A percentile compares a stretch with the other conserved stretches of the same genome.
phyloP scores from a whole-genome alignment of 2,797 vertebrate genomes.

The Nyctalus aviator region DNA sequence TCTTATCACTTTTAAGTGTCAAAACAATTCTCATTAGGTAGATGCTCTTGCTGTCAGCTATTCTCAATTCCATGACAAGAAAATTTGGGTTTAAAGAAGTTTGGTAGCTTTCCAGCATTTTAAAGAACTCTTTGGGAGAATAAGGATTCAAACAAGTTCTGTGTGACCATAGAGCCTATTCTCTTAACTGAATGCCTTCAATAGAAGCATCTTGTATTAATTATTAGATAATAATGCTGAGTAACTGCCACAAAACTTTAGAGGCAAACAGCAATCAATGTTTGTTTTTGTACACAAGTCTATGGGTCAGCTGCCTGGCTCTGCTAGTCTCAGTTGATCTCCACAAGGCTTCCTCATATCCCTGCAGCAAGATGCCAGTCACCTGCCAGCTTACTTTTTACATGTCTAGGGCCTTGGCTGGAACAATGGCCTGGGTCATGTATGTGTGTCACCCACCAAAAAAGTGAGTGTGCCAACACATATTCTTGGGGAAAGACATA shows the following conservation, averaged over 20 bases:
- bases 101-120: not conserved
- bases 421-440: too few relatives aligned
- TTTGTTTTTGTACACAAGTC: not conserved
- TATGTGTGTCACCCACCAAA: too few relatives aligned
- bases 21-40: not conserved
- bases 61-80: not conserved
- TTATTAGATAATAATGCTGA: not conserved
- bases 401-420: too few relatives aligned
- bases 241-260: not conserved
- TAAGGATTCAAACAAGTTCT: not conserved
- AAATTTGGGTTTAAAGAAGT: not conserved
- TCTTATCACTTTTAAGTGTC: not conserved
- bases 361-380: not conserved
- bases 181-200: not conserved
- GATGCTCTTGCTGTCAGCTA: not conserved
- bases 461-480: too few relatives aligned
- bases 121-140: not conserved
- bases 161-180: not conserved
- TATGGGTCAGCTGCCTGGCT: not conserved
- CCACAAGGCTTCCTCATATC: not conserved
- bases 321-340: not conserved
- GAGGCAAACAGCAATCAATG: not conserved
- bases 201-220: not conserved
- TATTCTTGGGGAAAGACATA: too few relatives aligned
- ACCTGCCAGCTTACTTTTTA: too few relatives aligned